Base-by-base conservation (phyloP, 2,113 vertebrate species). In the Pithys albifrons region DNA sequence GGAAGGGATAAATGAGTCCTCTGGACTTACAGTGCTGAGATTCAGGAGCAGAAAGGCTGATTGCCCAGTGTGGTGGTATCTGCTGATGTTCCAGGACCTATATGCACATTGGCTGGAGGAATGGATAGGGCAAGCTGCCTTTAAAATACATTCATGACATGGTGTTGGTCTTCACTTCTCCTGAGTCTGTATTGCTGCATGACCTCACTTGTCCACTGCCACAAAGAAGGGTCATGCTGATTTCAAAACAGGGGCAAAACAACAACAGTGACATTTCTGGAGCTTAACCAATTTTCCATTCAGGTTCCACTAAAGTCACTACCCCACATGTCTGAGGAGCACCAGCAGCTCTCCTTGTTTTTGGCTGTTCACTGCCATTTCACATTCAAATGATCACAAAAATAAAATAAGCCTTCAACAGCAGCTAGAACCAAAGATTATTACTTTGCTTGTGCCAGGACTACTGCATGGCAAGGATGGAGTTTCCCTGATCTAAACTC, bases 21-120 rank as follows among this genome's bases (percentile, higher is more conserved):
- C 37, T 66, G 59, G 46, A 46, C 5, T 77, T 75, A 12, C 7
- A 28, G 14, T 69, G 49, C 7, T 2, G 8, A 45, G 25, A 17
- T 80, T 58, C 46, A 59, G 35, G 37, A 48, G 41, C 33, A 48
- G 49, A 57, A 31, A 29, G 18, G 31, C 25, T 0, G 0, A 33
- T 10, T 1, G 2, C 22, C 7, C 9, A 65, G 27, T 5, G 0
- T 2, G 9, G 8, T 18, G 45, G 35, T 37, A 28, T 14, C 33
- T 12, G 57, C 23, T 2, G 0, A 27, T 71, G 3, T 31, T 55
- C n/a, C 20, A 71, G 79, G 9, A 45, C 5, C 31, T 0, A 0
- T 27, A 11, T 35, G 27, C 2, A 0, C 15, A 3, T 1, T 9
- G 11, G 5, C 2, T 73, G 9, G 27, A 37, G 6, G 18, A 5